Evolutionary conservation across 2,797 vertebrate species (phyloP).

Genomic region (Alcedo atthis): DNA sequence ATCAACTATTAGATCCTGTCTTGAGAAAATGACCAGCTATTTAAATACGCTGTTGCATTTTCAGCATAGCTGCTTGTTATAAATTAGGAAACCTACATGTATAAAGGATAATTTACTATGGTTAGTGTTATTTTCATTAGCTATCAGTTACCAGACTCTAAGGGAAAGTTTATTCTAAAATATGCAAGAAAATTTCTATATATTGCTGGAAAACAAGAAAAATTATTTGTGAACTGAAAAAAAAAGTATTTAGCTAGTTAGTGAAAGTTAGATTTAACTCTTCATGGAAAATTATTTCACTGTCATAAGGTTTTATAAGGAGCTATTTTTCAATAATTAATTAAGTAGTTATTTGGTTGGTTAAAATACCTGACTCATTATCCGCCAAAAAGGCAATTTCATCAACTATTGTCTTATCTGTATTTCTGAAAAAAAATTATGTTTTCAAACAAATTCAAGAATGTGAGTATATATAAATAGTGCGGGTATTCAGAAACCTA

Average conservation of each 20-base stretch:
- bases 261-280: neutral
- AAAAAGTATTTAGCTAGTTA: neutral
- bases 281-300: neutral
- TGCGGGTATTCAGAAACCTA: neutral
- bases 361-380: neutral
- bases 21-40: neutral
- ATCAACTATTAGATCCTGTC: neutral
- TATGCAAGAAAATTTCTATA: conserved; percentile 22
- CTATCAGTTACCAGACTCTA: conserved; percentile 24
- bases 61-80: conserved; percentile 39
- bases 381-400: neutral
- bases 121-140: conserved; percentile 48
- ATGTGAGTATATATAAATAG: neutral
- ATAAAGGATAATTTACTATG: neutral
- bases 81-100: conserved; percentile 49
- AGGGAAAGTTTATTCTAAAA: conserved; percentile 66
- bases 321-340: neutral
- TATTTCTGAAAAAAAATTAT: neutral
- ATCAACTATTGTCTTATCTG: neutral
- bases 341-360: neutral
- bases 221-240: neutral
- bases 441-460: neutral
- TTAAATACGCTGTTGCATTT: conserved; percentile 46
- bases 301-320: neutral
- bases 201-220: neutral